Evolutionary conservation across 2,888 invertebrate genomes (phyloP).

Genomic region (Unio pictorum): DNA sequence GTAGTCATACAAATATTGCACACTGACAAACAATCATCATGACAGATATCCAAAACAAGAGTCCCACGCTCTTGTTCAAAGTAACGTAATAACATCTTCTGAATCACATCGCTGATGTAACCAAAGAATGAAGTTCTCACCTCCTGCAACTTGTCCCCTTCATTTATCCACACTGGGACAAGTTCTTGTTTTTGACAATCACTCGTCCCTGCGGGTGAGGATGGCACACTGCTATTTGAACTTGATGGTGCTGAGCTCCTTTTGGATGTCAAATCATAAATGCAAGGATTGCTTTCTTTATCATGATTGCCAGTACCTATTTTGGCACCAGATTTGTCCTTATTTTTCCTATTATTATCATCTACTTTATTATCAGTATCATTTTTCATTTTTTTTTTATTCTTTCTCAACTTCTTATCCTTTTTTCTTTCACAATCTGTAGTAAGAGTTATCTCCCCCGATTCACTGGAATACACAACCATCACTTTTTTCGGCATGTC

Average conservation of each 20-base stretch:
- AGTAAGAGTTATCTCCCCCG: too few relatives aligned
- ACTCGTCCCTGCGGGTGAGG: constrained; percentile 21
- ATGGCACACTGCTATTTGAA: constrained; percentile 21
- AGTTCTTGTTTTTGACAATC: constrained; percentile 34
- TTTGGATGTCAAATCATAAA: constrained; percentile 14
- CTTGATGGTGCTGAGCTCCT: constrained; percentile 10
- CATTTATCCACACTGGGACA: constrained; percentile 39
- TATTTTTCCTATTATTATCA: constrained; percentile 29
- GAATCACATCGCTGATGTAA: constrained; percentile 44
- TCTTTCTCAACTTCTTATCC: neutral
- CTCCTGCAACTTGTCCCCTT: constrained; percentile 27
- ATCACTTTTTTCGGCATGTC: too few relatives aligned
- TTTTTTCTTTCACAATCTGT: neutral
- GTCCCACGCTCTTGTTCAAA: constrained; percentile 68
- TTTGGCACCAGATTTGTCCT: constrained; percentile 13
- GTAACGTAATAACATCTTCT: constrained; percentile 60
- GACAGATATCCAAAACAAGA: constrained; percentile 57
- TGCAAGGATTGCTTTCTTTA: constrained; percentile 34
- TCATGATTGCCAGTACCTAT: constrained; percentile 17
- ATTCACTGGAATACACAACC: too few relatives aligned
- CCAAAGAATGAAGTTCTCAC: constrained; percentile 32
- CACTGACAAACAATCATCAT: constrained; percentile 54
- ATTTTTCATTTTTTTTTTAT: constrained; percentile 21
- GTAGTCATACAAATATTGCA: constrained; percentile 64
- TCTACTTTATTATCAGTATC: constrained; percentile 15